Percentiles rank a stretch among this genome's conserved stretches.
These are phyloP conservation scores for Drosophila testacea DNA, from an alignment of 2,888 invertebrate genomes.

Conservation along the genomic window DNA sequence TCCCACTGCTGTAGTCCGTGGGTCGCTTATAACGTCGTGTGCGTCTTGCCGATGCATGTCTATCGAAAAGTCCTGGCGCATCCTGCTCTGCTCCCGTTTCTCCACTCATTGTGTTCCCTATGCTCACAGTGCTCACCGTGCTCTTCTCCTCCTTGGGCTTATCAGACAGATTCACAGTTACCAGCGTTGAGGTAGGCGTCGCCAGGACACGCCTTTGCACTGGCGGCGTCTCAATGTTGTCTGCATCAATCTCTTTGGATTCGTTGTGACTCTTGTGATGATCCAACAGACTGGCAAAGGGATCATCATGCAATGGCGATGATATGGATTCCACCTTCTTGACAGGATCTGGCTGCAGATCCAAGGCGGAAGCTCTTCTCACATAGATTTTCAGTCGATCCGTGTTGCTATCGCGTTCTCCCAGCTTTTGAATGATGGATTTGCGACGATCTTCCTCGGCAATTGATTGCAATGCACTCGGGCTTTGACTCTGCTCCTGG, in stretches of 20 bases:
- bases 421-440: constrained; percentile 87
- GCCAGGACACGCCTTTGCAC: constrained; percentile 88
- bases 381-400: constrained; percentile 88
- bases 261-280: constrained; percentile 80
- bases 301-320: constrained; percentile 58
- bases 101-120: not conserved
- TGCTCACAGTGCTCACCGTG: not conserved
- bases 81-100: constrained; percentile 80
- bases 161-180: constrained; percentile 72
- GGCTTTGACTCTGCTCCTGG: constrained; percentile 85
- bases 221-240: constrained; percentile 96
- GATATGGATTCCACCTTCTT: not conserved
- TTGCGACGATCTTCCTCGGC: constrained; percentile 88
- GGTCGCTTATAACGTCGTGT: constrained; percentile 92
- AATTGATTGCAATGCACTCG: constrained; percentile 86
- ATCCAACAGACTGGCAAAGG: constrained; percentile 72
- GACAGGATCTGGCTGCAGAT: constrained; percentile 32
- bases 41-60: constrained; percentile 92
- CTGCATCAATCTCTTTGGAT: constrained; percentile 93
- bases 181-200: constrained; percentile 76
- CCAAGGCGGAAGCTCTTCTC: constrained; percentile 85
- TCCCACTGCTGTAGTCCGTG: constrained; percentile 87
- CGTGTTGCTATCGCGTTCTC: constrained; percentile 85
- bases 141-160: constrained; percentile 59
- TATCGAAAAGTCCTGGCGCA: constrained; percentile 91